Base-by-base conservation (phyloP, 2,797 vertebrate species). In the Karalla daura region DNA sequence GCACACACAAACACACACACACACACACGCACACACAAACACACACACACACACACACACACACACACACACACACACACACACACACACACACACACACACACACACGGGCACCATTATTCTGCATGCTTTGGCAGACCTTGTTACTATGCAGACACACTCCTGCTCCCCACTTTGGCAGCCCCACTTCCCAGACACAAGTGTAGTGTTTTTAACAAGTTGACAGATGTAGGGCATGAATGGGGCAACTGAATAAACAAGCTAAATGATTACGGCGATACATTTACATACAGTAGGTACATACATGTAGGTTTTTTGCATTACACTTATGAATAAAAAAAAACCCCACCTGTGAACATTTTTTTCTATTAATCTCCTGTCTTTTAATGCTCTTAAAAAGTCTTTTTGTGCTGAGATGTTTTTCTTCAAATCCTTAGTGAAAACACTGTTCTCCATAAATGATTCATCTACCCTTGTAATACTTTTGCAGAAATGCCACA, bases 91-190 rank as follows among this genome's bases (percentile, higher is more conserved):
- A 63, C 58, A 56, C 60, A 49, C 55, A 46, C 43, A 58, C 53
- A 40, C 62, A 39, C 51, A 66, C 62, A 35, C 50, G 56, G 43
- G 2, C 65, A 60, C 46, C 12, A 66, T 70, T 75, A 80, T 78
- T 71, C 66, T 51, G 44, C 56, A 24, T 25, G 49, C 63, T 64
- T 71, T 68, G 73, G 52, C 59, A 60, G 25, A 15, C 60, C 68
- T 79, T 88, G 85, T 86, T 85, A 74, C 81, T 77, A 83, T 86
- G 88, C 88, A 87, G 88, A 85, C 81, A 78, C 79, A 62, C 60
- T 76, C 52, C 63, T n/a, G 30, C 65, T 49, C 60, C 74, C 78
- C 64, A 61, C 62, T 80, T 59, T 66, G 65, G 56, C 55, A 72
- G 53, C 11, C 41, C 52, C 37, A 24, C 47, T 70, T 76, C 59